Evolutionary conservation across 2,888 invertebrate genomes (phyloP).

Genomic region (Eristalinus sepulchralis): DNA sequence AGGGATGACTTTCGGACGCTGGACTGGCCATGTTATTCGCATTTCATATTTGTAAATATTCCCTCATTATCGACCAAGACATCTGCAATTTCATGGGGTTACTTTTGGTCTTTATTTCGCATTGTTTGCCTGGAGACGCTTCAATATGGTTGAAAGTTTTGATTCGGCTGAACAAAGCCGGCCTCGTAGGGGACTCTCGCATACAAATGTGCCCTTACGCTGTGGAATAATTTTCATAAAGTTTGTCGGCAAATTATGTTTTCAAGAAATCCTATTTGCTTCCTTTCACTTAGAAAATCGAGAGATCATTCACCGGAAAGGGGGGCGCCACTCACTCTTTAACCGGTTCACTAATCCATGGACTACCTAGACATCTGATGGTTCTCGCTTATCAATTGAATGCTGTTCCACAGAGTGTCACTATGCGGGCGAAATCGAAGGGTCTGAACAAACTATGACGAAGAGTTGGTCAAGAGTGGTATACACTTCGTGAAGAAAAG

Average conservation of each 20-base stretch:
- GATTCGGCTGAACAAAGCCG: background rate
- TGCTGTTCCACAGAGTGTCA: no score
- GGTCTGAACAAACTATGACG: no score
- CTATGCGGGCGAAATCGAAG: no score
- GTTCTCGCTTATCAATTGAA: no score
- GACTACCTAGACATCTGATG: no score
- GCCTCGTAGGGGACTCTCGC: background rate
- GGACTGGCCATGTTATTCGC: background rate
- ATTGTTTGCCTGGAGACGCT: background rate
- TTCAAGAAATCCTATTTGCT: no score
- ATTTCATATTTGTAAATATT: constrained; percentile 25
- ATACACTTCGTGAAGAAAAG: no score
- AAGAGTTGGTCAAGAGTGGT: no score
- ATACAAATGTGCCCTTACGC: background rate
- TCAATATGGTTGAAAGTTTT: background rate
- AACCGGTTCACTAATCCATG: no score
- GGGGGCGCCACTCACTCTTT: no score
- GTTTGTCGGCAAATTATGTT: background rate
- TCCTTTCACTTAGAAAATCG: no score
- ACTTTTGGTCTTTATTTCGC: constrained; percentile 10
- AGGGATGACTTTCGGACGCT: background rate
- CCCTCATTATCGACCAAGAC: constrained; percentile 28
- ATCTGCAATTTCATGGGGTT: constrained; percentile 27
- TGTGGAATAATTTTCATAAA: background rate
- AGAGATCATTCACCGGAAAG: no score